Percentiles rank a stretch among this genome's conserved stretches.
Evolutionary conservation across 1,140 invertebrate species (phyloP).

Genomic region (Sitodiplosis mosellana): DNA sequence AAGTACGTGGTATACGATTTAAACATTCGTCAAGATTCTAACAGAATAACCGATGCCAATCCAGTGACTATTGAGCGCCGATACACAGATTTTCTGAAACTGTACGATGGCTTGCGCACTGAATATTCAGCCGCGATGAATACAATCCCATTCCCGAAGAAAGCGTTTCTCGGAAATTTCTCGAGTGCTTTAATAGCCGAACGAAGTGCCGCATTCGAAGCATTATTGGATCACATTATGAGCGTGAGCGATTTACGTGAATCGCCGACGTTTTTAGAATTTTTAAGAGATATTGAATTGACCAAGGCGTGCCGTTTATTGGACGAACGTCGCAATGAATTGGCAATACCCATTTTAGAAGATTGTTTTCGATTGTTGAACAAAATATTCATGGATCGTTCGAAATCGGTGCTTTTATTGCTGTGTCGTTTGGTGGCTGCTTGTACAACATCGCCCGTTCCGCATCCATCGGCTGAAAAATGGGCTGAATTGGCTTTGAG

Average conservation of each 20-base stretch:
- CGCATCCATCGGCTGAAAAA: slow-evolving; percentile 36
- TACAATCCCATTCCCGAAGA: slow-evolving; percentile 48
- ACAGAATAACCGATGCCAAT: slow-evolving; percentile 28
- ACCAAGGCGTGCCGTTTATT: slow-evolving; percentile 38
- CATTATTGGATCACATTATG: slow-evolving; percentile 39
- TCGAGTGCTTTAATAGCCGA: slow-evolving; percentile 45
- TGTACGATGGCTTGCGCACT: slow-evolving; percentile 42
- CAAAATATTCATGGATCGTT: slow-evolving; percentile 51
- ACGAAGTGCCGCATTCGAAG: slow-evolving; percentile 51
- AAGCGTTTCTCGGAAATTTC: slow-evolving; percentile 59
- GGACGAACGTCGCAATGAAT: slow-evolving; percentile 36
- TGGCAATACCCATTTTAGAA: slow-evolving; percentile 44
- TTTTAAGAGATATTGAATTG: slow-evolving; percentile 48
- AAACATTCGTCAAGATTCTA: slow-evolving; percentile 32
- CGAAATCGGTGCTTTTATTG: slow-evolving; percentile 43
- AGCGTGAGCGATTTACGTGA: slow-evolving; percentile 36
- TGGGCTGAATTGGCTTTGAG: slow-evolving; percentile 50
- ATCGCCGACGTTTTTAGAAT: slow-evolving; percentile 38
- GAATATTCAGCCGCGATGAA: slow-evolving; percentile 36
- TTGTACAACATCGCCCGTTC: slow-evolving; percentile 27
- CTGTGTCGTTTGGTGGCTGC: slow-evolving; percentile 47
- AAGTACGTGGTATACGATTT: slow-evolving; percentile 43
- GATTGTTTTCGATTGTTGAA: slow-evolving; percentile 52
- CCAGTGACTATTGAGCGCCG: slow-evolving; percentile 47
- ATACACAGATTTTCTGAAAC: slow-evolving; percentile 55